These are phyloP conservation scores for Elysia crispata DNA, from an alignment of 2,888 invertebrate genomes.

Conservation along the genomic window DNA sequence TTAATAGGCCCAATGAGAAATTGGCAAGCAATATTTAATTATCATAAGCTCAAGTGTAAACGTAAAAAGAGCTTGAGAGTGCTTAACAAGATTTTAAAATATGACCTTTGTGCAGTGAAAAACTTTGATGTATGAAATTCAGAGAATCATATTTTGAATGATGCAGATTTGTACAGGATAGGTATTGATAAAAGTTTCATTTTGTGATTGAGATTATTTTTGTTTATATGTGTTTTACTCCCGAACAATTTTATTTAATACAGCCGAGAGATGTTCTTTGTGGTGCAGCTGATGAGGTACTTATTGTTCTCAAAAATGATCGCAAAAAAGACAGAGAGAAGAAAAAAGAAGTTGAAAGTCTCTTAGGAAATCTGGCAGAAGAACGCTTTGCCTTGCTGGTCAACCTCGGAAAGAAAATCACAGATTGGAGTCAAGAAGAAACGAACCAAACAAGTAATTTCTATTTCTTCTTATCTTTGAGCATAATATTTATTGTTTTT, in stretches of 20 bases:
- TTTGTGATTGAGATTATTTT: neutral
- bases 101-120: too few relatives aligned
- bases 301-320: constrained; percentile 96
- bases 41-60: too few relatives aligned
- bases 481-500: too few relatives aligned
- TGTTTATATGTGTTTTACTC: neutral
- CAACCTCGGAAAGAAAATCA: constrained; percentile 98
- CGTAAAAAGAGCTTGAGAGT: too few relatives aligned
- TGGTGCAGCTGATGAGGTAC: constrained; percentile 99
- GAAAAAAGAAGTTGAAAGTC: constrained; percentile 90
- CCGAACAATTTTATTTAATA: constrained; percentile 45
- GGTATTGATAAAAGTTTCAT: too few relatives aligned
- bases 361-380: constrained; percentile 89
- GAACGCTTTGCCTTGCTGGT: constrained; percentile 95
- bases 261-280: constrained; percentile 96
- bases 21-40: too few relatives aligned
- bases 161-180: too few relatives aligned
- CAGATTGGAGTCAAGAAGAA: constrained; percentile 86
- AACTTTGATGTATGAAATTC: too few relatives aligned
- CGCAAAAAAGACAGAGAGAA: constrained; percentile 94
- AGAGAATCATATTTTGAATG: too few relatives aligned
- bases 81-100: too few relatives aligned
- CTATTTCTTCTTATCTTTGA: neutral
- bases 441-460: constrained; percentile 78
- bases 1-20: too few relatives aligned